Conservation (phyloP, 2,113 vertebrate species). For the Pundamilia nyererei region DNA sequence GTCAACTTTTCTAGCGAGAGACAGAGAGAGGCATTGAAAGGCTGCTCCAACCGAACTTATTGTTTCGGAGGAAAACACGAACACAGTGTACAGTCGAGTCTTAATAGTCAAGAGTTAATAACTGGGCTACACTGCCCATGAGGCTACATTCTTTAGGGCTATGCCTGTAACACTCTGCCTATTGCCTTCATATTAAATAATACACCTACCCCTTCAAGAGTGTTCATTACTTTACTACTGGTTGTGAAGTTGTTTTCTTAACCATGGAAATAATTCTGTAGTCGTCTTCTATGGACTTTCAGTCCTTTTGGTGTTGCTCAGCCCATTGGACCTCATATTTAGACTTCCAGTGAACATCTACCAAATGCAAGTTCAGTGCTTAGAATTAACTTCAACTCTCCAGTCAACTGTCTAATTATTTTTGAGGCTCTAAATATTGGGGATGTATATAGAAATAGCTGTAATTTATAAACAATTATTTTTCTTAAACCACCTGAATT, state of each 20-base stretch:
- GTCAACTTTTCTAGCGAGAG: no score
- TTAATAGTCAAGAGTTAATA: background rate
- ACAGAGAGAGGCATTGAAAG: background rate
- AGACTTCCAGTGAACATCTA: background rate
- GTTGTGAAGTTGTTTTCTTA: background rate
- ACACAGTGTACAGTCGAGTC: background rate
- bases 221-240: background rate
- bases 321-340: background rate
- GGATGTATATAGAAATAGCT: background rate
- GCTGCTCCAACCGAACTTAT: background rate
- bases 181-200: background rate
- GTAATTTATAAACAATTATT: background rate
- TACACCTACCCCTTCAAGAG: background rate
- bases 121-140: background rate
- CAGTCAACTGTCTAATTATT: background rate
- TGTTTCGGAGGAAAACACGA: rapidly evolving
- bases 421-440: background rate
- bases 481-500: background rate
- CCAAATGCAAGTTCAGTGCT: background rate
- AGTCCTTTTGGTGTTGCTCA: background rate
- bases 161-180: background rate
- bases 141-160: background rate
- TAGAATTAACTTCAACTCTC: background rate
- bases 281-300: background rate
- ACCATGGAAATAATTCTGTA: background rate